A percentile compares a stretch with the other conserved stretches of the same genome.
Evolutionary conservation across 2,797 vertebrate genomes (phyloP).

Genomic region (Rhinichthys osculus): DNA sequence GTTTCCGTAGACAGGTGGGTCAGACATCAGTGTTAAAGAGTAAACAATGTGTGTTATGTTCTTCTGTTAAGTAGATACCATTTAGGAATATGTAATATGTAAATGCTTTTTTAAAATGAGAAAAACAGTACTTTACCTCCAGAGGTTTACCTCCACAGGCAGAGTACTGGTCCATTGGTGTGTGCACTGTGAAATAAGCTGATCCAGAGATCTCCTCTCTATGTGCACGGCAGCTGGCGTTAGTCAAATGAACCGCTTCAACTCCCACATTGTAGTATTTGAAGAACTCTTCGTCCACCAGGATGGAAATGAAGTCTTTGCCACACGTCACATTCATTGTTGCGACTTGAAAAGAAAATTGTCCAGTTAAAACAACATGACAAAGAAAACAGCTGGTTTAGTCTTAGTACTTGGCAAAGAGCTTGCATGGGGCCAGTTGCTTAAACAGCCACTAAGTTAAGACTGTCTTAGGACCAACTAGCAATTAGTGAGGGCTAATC

Average conservation of each 20-base stretch:
- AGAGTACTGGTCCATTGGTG: constrained; percentile 69
- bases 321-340: constrained; percentile 71
- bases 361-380: neutral
- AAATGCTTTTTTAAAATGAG: neutral
- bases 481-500: too few species aligned
- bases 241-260: constrained; percentile 72
- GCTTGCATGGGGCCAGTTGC: neutral
- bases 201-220: constrained; percentile 62
- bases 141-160: constrained; percentile 74
- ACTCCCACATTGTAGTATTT: constrained; percentile 71
- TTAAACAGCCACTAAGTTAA: neutral
- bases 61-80: constrained; percentile 63
- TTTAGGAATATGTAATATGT: neutral
- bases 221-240: constrained; percentile 69
- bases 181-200: constrained; percentile 65
- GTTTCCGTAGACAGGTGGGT: constrained; percentile 65
- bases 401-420: neutral
- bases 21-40: constrained; percentile 72
- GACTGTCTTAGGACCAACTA: too few species aligned
- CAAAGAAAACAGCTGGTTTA: neutral
- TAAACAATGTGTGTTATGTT: constrained; percentile 75
- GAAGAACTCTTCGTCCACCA: constrained; percentile 75
- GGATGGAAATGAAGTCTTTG: constrained; percentile 70
- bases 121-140: constrained; percentile 61
- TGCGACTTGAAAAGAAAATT: constrained; percentile 59